These are phyloP conservation scores for Thymelicus sylvestris DNA, from an alignment of 2,888 invertebrate genomes.

Conservation along the genomic window DNA sequence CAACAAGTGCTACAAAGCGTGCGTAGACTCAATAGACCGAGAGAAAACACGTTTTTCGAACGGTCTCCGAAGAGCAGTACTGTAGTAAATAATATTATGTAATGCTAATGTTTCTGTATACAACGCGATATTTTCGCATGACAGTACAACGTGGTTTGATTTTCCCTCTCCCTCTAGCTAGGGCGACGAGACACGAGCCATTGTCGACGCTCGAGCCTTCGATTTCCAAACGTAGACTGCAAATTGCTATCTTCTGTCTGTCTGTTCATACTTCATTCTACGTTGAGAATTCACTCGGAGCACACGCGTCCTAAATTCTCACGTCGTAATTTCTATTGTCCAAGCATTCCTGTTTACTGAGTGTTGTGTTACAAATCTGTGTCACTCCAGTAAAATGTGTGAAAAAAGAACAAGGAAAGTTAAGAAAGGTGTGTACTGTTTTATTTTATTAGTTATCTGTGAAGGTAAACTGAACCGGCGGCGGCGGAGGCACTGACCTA, in stretches of 20 bases:
- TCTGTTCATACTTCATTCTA: too few relatives aligned
- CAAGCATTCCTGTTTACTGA: slow-evolving; percentile 10
- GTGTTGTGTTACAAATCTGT: slow-evolving; percentile 53
- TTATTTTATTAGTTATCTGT: background rate
- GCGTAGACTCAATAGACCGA: background rate
- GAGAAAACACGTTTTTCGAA: background rate
- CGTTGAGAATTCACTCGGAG: slow-evolving; percentile 40
- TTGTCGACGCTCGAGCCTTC: slow-evolving; percentile 43
- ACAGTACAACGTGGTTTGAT: slow-evolving; percentile 36
- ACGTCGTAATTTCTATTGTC: slow-evolving; percentile 7
- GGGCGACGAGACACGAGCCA: slow-evolving; percentile 35
- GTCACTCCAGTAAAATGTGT: slow-evolving; percentile 61
- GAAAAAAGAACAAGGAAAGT: slow-evolving; percentile 68
- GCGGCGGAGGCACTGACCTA: slow-evolving; percentile 44
- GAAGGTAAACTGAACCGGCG: background rate
- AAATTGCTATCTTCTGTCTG: background rate
- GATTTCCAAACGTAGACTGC: slow-evolving; percentile 46
- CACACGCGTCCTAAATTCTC: slow-evolving; percentile 39
- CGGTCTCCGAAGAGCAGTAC: background rate
- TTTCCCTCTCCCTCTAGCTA: slow-evolving; percentile 45
- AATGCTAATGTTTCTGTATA: slow-evolving; percentile 6
- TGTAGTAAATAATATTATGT: background rate
- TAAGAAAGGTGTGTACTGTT: slow-evolving; percentile 60
- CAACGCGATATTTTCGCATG: slow-evolving; percentile 34
- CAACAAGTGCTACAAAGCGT: background rate